Evolutionary conservation across 2,888 invertebrate genomes (phyloP), one percentile per base, ranked within the genome.

Genomic region (Euproctis similis): DNA sequence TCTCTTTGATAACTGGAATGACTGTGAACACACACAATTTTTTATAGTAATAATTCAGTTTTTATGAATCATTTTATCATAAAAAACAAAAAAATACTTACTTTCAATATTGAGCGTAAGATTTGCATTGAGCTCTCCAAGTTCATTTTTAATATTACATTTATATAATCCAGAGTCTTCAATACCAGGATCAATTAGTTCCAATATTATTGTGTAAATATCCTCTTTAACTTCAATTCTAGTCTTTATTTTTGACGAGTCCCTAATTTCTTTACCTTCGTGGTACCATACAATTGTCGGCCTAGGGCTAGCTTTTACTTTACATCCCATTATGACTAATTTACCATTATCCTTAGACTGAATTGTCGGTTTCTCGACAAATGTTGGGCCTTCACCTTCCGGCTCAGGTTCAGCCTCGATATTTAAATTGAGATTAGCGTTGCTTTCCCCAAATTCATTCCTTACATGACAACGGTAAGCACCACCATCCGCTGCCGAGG

Each of bases 81-180:
- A n/a, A 19, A 23, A n/a, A 22, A 16, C 9, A 2, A 12, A 12
- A n/a, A 2, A 20, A 2, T 7, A 86, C 91, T 88, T 86, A 96
- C 96, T 97, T 92, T 97, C 97, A 84, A 98, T 96, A 82, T 98
- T 98, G 56, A 98, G 89, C 50, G 97, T 97, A 46, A 98, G 88
- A 84, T 98, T 98, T 37, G 97, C 97, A 72, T 97, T 97, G 46
- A 97, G 89, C 88, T 98, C 98, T 54, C 98, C 99, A 66, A 95
- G 90, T 60, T 91, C 89, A 81, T 98, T 98, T 77, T 96, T 97
- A 59, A 97, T 96, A 64, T 96, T 97, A 77, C 98, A 98, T 78
- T 98, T 97, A 87, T 98, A 99, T 41, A 97, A 87, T 48, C 98
- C 99, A 55, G 97, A 97, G 85, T 99, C 98, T 62, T 95, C 94